phyloP scores from a whole-genome alignment of 2,888 invertebrate species.

The Idaea dimidiata region DNA sequence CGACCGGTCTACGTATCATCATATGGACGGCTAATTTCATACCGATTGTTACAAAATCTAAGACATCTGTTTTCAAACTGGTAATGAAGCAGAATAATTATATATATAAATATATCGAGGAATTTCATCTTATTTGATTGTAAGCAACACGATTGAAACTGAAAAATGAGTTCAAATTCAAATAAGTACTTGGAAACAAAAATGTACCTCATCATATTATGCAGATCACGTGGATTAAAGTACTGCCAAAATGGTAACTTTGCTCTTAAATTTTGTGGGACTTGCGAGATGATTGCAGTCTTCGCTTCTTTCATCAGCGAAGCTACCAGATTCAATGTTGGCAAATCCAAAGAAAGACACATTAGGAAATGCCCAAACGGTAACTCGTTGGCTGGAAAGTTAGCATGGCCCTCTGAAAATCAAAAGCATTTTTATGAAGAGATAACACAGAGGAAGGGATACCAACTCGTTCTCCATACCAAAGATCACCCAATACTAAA shows the following conservation, averaged over 20 bases:
- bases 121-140: no score
- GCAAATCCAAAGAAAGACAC: slow-evolving; percentile 46
- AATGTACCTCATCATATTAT: neutral
- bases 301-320: slow-evolving; percentile 29
- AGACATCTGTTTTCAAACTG: neutral
- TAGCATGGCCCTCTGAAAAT: slow-evolving; percentile 33
- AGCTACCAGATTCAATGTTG: slow-evolving; percentile 42
- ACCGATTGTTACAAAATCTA: neutral
- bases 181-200: neutral
- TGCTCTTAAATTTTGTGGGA: slow-evolving; percentile 32
- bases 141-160: no score
- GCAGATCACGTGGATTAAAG: neutral
- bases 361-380: slow-evolving; percentile 49
- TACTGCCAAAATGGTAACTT: slow-evolving; percentile 29
- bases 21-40: slow-evolving; percentile 13
- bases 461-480: no score
- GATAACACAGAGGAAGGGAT: no score
- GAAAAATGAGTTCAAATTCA: no score
- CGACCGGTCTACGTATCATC: slow-evolving; percentile 42
- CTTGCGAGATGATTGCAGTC: slow-evolving; percentile 33
- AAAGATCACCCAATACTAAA: no score
- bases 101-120: no score
- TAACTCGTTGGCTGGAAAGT: slow-evolving; percentile 41
- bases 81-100: no score
- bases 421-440: no score